Conservation (phyloP, 2,888 invertebrate species). For the Harmothoe impar region DNA sequence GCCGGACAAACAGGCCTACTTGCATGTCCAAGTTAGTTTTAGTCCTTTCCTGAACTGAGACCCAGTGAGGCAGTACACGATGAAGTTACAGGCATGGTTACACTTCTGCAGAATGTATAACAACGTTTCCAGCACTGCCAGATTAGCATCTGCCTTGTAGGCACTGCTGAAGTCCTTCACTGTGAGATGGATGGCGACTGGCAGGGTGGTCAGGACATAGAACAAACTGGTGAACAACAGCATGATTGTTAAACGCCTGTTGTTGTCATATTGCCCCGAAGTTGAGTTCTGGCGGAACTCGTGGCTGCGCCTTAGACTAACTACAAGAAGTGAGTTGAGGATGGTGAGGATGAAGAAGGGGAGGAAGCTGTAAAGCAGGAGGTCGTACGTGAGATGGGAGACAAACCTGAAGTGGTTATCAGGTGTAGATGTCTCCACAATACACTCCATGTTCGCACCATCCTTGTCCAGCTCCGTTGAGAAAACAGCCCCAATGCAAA, state of each 20-base stretch:
- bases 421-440: no score
- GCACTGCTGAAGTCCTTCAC: background rate
- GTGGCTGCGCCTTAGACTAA: background rate
- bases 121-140: background rate
- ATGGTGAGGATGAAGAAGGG: background rate
- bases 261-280: background rate
- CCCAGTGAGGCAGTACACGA: no score
- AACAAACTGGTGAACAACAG: background rate
- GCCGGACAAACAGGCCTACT: no score
- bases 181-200: background rate
- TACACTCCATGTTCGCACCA: background rate
- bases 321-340: background rate
- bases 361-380: background rate
- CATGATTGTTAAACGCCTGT: background rate
- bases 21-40: background rate
- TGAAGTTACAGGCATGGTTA: background rate
- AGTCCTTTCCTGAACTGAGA: background rate
- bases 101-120: background rate
- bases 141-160: background rate
- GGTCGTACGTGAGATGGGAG: background rate
- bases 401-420: background rate
- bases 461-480: background rate
- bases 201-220: background rate
- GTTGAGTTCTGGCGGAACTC: background rate
- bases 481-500: background rate